Conservation (phyloP, 2,113 vertebrate genomes). For the Plecotus auritus region DNA sequence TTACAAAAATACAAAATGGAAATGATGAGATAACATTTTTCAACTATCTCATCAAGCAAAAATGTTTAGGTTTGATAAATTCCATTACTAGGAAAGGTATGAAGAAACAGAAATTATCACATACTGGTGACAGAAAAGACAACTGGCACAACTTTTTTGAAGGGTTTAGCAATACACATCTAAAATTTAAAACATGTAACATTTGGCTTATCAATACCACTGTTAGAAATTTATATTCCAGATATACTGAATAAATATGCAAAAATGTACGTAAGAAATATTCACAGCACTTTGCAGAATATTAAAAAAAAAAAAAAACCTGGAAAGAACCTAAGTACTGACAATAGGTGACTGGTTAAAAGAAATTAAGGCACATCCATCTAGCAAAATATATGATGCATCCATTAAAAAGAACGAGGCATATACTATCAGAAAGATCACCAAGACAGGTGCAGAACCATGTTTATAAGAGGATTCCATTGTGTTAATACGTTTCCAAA, state of each 20-base stretch:
- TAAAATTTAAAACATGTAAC: neutral
- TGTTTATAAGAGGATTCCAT: neutral
- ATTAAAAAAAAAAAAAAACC: neutral
- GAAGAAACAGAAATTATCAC: neutral
- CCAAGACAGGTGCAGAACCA: neutral
- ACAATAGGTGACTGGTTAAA: neutral
- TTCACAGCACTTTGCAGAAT: neutral
- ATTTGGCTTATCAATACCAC: neutral
- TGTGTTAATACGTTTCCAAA: neutral
- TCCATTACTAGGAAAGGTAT: neutral
- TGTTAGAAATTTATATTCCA: neutral
- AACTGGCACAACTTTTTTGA: neutral
- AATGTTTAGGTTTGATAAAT: conserved; percentile 7
- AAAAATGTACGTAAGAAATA: neutral
- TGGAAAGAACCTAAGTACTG: neutral
- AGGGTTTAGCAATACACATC: neutral
- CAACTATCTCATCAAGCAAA: neutral
- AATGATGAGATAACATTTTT: conserved; percentile 19
- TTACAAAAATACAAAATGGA: neutral
- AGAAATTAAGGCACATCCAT: neutral
- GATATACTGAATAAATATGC: neutral
- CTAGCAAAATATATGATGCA: neutral
- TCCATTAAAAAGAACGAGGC: neutral
- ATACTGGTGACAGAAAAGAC: neutral
- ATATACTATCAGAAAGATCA: neutral